phyloP scores from a whole-genome alignment of 2,113 vertebrate genomes.

The Stomatorhinus ivindoensis region DNA sequence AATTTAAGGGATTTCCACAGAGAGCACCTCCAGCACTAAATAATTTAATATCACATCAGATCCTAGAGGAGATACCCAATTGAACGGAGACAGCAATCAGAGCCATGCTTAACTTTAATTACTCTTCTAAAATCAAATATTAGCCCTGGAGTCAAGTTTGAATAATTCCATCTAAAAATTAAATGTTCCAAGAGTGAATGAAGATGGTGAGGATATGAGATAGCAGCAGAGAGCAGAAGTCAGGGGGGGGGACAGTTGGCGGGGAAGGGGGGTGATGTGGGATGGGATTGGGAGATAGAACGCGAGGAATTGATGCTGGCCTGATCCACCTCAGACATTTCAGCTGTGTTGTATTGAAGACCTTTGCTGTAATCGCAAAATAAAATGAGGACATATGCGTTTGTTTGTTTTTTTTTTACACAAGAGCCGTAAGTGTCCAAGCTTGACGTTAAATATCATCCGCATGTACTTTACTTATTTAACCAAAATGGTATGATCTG shows the following conservation, averaged over 20 bases:
- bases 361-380: background rate
- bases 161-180: slow-evolving; percentile 76
- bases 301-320: background rate
- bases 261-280: background rate
- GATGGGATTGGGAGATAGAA: background rate
- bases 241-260: background rate
- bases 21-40: slow-evolving; percentile 73
- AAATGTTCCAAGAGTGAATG: slow-evolving; percentile 56
- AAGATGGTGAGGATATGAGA: slow-evolving; percentile 33
- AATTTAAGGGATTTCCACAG: slow-evolving; percentile 76
- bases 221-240: background rate
- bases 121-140: slow-evolving; percentile 77
- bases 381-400: background rate
- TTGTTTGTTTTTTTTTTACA: too few relatives aligned
- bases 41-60: slow-evolving; percentile 69
- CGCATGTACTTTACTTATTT: background rate
- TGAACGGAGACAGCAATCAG: slow-evolving; percentile 62
- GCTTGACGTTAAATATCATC: background rate
- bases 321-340: background rate
- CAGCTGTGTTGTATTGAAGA: background rate
- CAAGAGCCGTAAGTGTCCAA: background rate
- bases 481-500: background rate
- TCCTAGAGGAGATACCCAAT: slow-evolving; percentile 65
- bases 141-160: slow-evolving; percentile 73
- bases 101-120: slow-evolving; percentile 84